Conservation (phyloP, 2,113 vertebrate species). For the Rattus rattus region DNA sequence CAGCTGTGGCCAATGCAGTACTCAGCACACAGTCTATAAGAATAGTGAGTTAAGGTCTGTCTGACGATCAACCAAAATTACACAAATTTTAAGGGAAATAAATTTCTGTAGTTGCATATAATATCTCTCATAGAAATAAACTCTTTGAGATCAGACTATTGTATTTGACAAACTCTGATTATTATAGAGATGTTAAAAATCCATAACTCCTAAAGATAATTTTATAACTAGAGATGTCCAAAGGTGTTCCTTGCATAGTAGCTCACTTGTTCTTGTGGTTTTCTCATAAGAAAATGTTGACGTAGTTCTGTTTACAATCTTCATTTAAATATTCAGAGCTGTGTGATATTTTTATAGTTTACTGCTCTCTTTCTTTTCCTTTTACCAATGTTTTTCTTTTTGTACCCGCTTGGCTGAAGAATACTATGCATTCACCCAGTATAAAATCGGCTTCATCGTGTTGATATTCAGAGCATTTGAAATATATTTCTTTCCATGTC, state of each 20-base stretch:
- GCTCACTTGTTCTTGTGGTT: not conserved
- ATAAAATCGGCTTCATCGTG: not conserved
- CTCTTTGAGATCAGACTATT: not conserved
- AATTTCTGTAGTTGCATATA: not conserved
- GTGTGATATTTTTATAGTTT: not conserved
- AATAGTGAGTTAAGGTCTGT: not conserved
- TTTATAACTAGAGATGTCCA: not conserved
- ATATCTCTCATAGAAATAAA: not conserved
- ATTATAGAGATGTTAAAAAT: not conserved
- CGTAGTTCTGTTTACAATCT: not conserved
- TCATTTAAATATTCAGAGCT: not conserved
- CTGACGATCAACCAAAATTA: not conserved
- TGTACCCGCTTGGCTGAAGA: not conserved
- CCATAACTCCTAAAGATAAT: not conserved
- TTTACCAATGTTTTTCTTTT: not conserved
- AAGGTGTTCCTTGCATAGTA: not conserved
- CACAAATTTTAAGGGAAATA: not conserved
- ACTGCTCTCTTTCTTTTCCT: not conserved
- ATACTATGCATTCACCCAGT: not conserved
- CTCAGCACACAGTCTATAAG: not conserved
- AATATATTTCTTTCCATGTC: not conserved
- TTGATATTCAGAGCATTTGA: not conserved
- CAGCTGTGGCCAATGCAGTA: not conserved
- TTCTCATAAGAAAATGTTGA: not conserved
- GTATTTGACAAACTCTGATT: not conserved